These are phyloP conservation scores for Dorcus hopei DNA, from an alignment of 2,888 invertebrate genomes.

Conservation along the genomic window DNA sequence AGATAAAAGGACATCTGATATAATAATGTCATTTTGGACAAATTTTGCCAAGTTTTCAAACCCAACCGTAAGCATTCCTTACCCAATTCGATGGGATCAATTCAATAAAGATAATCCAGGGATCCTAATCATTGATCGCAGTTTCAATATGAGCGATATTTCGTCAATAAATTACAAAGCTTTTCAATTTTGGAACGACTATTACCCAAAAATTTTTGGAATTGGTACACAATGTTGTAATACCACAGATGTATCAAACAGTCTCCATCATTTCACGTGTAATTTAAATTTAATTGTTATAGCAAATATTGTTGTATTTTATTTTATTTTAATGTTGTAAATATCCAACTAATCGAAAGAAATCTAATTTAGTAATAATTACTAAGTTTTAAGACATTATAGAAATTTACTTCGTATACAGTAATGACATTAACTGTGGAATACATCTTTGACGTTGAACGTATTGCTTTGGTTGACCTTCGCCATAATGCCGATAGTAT, in stretches of 20 bases:
- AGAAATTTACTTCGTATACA: too few relatives aligned
- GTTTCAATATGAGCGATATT: constrained; percentile 72
- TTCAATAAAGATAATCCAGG: constrained; percentile 66
- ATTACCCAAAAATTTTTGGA: constrained; percentile 73
- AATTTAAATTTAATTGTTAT: too few relatives aligned
- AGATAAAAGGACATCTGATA: constrained; percentile 76
- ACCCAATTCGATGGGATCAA: constrained; percentile 69
- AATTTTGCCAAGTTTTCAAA: constrained; percentile 74
- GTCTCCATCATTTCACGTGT: too few relatives aligned
- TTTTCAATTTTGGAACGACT: constrained; percentile 80
- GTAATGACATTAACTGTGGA: too few relatives aligned
- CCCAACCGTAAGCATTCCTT: constrained; percentile 67
- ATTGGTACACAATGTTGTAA: constrained; percentile 76
- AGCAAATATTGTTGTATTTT: too few relatives aligned
- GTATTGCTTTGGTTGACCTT: too few relatives aligned
- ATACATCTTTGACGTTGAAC: too few relatives aligned
- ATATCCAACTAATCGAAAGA: too few relatives aligned
- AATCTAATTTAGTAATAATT: too few relatives aligned
- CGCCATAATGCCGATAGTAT: too few relatives aligned
- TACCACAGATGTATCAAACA: constrained; percentile 39
- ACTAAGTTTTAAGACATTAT: too few relatives aligned
- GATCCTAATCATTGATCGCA: constrained; percentile 71
- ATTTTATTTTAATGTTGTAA: too few relatives aligned
- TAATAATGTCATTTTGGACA: constrained; percentile 77
- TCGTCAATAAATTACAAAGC: constrained; percentile 70